Evolutionary conservation across 2,113 vertebrate genomes (phyloP).

Genomic region (Mus spicilegus): DNA sequence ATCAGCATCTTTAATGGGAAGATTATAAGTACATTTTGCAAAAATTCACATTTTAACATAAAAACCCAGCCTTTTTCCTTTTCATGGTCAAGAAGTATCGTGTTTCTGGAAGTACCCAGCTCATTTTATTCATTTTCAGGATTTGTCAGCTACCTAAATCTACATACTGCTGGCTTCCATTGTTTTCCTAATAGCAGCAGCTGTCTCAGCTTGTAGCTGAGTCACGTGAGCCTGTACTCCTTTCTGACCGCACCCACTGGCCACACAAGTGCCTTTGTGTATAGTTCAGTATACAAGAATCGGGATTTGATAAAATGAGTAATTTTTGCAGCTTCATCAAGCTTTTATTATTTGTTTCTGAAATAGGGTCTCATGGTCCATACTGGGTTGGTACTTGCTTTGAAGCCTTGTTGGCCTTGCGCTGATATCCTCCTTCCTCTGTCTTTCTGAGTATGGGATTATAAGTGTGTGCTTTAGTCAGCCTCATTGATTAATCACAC

Average conservation of each 20-base stretch:
- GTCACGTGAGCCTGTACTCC: not conserved
- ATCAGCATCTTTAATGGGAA: conserved; percentile 51
- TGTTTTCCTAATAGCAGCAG: conserved; percentile 27
- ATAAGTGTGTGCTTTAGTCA: not conserved
- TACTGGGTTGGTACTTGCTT: not conserved
- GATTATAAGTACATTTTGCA: conserved; percentile 36
- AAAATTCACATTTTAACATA: conserved; percentile 59
- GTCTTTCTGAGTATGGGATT: not conserved
- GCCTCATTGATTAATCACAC: not conserved
- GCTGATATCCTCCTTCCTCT: too few species aligned
- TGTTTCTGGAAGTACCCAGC: not conserved
- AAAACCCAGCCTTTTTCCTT: conserved; percentile 30
- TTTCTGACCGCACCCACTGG: not conserved
- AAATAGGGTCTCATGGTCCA: not conserved
- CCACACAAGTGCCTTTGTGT: conserved; percentile 43
- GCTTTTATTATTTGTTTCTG: not conserved
- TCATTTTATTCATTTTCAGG: conserved; percentile 54
- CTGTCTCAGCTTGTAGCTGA: not conserved
- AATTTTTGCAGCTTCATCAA: conserved; percentile 36
- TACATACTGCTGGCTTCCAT: not conserved
- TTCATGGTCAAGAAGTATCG: not conserved
- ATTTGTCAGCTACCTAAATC: conserved; percentile 13
- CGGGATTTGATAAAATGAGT: conserved; percentile 31
- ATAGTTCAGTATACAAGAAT: not conserved
- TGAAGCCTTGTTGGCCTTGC: not conserved